Conservation (phyloP, 2,797 vertebrate genomes). For the Oreonectes daqikongensis region DNA sequence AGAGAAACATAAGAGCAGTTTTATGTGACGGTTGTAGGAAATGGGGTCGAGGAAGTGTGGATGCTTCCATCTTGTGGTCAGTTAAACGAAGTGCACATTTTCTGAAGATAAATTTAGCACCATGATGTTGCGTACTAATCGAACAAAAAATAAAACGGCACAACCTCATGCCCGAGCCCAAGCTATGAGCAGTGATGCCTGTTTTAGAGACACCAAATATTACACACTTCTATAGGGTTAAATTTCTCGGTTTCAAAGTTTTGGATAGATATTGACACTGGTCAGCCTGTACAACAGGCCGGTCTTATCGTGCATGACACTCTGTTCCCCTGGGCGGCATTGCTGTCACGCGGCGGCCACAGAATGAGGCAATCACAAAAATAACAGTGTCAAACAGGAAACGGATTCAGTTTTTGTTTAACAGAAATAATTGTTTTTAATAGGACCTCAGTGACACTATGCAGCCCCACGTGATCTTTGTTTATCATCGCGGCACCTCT, state of each 20-base stretch:
- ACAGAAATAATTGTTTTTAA: conserved; percentile 18
- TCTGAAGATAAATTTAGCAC: not conserved
- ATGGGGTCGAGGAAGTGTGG: not conserved
- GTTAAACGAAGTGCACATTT: not conserved
- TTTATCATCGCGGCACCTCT: conserved; percentile 55
- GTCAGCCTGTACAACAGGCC: not conserved
- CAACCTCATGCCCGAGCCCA: not conserved
- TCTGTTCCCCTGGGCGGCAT: not conserved
- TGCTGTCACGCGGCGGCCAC: not conserved
- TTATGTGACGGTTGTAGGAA: not conserved
- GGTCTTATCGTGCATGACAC: not conserved
- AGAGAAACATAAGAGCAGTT: not conserved
- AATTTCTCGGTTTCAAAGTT: not conserved
- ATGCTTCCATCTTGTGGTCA: conserved; percentile 47
- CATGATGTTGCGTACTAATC: not conserved
- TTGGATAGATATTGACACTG: not conserved
- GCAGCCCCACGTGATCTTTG: conserved; percentile 39
- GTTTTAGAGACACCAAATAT: not conserved
- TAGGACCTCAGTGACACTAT: conserved; percentile 35
- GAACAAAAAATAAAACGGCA: not conserved
- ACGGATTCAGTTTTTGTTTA: conserved; percentile 2
- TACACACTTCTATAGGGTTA: not conserved
- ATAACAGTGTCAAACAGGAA: conserved; percentile 19
- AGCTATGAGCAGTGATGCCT: not conserved
- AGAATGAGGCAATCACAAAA: conserved; percentile 19